Base-by-base conservation (phyloP, 2,888 invertebrate genomes). In the Metacarcinus magister region DNA sequence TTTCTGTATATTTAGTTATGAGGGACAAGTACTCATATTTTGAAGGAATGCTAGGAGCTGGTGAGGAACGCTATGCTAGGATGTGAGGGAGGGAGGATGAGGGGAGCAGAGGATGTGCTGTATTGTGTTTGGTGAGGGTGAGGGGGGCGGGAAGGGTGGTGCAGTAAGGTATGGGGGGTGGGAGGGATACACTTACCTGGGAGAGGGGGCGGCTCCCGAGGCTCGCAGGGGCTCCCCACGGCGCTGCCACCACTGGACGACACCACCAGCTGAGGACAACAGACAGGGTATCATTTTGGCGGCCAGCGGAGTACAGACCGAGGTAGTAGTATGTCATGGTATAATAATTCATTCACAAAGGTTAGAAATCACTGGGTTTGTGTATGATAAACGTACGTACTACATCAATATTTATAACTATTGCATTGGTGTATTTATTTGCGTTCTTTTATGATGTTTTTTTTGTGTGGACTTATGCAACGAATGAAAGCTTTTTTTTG, bases 241-340 rank as follows among this genome's bases (percentile, higher is more conserved):
- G 75, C 93, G 91, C 94, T 90, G 89, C 94, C 95, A 13, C 95
- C 96, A 28, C 96, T 96, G 28, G 96, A 96, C n/a, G 96, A 96
- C 96, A 96, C 96, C 87, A 96, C 95, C 90, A 96, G 75, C 96
- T 96, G 96, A 7, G 54, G 95, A 23, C 75, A n/a, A 75, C 43
- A 46, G 28, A 75, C 44, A 95, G 67, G 44, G 48, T 23, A 13
- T 87, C 19, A 28, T 39, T 82, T 19, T 44, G 43, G 54, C 54
- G 92, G 82, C 32, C 82, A 54, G 32, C n/a, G 91, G 28, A 28
- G 46, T 43, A 28, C 0, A 43, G 48, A 28, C 3, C 54, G 92
- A 48, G 48, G 92, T 19, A n/a, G 32, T 48, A 32, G 94, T 23
- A 44, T 43, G 75, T 16, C 32, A 23, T 23, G 10, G 75, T 43